Evolutionary conservation across 2,888 invertebrate genomes (phyloP), one percentile per base, ranked within the genome.

Genomic region (Cylloceria caligata): DNA sequence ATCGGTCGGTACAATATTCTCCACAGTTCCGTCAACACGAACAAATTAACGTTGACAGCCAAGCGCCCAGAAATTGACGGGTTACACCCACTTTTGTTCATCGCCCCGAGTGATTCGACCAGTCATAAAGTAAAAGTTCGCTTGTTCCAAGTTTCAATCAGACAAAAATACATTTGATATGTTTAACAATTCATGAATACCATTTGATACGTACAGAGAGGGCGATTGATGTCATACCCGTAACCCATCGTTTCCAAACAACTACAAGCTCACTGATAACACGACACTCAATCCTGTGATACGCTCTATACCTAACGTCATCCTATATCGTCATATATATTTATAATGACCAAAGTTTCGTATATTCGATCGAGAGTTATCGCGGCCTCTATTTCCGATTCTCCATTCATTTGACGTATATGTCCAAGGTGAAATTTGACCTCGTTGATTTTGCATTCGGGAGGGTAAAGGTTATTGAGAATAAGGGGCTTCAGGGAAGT

Each of bases 361-460:
- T 5, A 34, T 34, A 34, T 21, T 36, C 34, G 19, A 34, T 68
- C 11, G 7, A 30, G 36, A 68, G 49, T 68, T 34, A 34, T 68
- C 49, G 49, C 34, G 13, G 34, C 30, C 13, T 68, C n/a, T 36
- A 49, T 36, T 52, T 13, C 34, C 34, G 67, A 65, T 45, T 30
- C 7, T 11, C 49, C 36, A 34, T 68, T 49, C 11, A 52, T 49
- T 21, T 34, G 49, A 19, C 67, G 49, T 34, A 19, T 5, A 21
- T 24, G 27, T 39, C 34, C 7, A 6, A 47, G 11, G 11, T 34
- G 5, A n/a, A 65, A 21, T 19, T 36, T 21, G 67, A 49, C 13
- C 36, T 30, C 34, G 49, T 68, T 68, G 49, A 68, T 68, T 68
- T 49, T 36, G 67, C 67, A 68, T 68, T 68, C 49, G 67, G 27